These are phyloP conservation scores for Anser brachyrhynchus DNA, from an alignment of 2,113 vertebrate genomes.

Conservation along the genomic window DNA sequence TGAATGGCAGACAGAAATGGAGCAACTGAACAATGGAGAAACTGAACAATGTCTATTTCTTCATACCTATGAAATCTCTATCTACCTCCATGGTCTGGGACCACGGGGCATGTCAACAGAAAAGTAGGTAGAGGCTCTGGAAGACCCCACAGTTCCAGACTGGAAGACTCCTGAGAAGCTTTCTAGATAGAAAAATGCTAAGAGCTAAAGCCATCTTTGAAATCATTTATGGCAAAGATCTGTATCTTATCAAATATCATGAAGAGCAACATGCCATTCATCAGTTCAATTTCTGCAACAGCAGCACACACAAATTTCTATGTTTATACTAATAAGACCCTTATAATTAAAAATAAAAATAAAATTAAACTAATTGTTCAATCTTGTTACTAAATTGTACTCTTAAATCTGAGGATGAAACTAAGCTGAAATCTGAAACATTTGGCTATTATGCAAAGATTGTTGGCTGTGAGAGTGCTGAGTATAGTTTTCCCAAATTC, in stretches of 20 bases:
- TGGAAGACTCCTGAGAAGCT: not conserved
- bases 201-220: not conserved
- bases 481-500: not conserved
- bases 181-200: not conserved
- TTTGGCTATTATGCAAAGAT: not conserved
- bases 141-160: not conserved
- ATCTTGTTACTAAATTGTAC: not conserved
- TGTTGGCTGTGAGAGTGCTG: not conserved
- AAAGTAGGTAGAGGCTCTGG: not conserved
- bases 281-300: not conserved
- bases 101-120: not conserved
- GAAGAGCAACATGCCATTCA: not conserved
- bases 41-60: not conserved
- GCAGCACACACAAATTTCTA: not conserved
- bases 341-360: not conserved
- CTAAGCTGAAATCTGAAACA: not conserved
- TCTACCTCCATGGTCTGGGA: not conserved
- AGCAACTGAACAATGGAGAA: not conserved
- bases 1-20: not conserved
- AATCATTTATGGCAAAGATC: not conserved
- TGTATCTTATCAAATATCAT: not conserved
- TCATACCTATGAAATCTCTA: not conserved
- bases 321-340: not conserved
- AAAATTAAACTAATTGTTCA: not conserved
- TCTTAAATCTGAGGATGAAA: not conserved